phyloP scores from a whole-genome alignment of 2,888 invertebrate species.

The Dryobotodes eremita region DNA sequence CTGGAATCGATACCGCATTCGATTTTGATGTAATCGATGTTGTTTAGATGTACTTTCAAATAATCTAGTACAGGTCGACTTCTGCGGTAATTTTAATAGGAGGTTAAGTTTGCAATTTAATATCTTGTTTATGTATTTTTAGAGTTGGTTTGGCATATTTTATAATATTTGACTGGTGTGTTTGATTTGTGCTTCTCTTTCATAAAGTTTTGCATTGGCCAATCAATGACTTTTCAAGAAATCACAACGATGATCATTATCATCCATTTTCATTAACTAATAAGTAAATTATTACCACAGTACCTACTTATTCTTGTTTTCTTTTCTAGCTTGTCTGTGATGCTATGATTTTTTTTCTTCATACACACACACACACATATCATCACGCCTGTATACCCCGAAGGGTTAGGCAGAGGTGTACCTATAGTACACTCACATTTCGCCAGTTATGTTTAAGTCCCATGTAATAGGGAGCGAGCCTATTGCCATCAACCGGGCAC shows the following conservation, averaged over 20 bases:
- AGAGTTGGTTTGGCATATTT: conserved; percentile 34
- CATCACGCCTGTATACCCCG: too few species aligned
- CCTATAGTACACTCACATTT: too few species aligned
- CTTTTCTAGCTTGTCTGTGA: neutral
- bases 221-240: neutral
- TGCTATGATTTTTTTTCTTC: neutral
- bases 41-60: conserved; percentile 67
- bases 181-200: neutral
- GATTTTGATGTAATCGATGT: conserved; percentile 78
- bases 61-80: conserved; percentile 63
- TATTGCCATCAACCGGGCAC: too few species aligned
- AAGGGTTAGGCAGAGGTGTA: too few species aligned
- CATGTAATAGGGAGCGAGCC: too few species aligned
- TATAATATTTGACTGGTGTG: neutral
- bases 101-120: conserved; percentile 54
- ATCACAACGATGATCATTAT: neutral
- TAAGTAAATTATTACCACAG: neutral
- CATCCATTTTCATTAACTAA: too few species aligned
- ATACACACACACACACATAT: too few species aligned
- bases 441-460: too few species aligned
- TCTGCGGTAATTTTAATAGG: conserved; percentile 55
- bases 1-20: conserved; percentile 79
- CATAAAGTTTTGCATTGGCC: neutral
- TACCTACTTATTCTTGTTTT: neutral
- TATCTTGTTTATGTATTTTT: conserved; percentile 26